Percentiles rank a stretch among this genome's conserved stretches.
Conservation (phyloP, 2,113 vertebrate species). For the Actenoides lindsayi region DNA sequence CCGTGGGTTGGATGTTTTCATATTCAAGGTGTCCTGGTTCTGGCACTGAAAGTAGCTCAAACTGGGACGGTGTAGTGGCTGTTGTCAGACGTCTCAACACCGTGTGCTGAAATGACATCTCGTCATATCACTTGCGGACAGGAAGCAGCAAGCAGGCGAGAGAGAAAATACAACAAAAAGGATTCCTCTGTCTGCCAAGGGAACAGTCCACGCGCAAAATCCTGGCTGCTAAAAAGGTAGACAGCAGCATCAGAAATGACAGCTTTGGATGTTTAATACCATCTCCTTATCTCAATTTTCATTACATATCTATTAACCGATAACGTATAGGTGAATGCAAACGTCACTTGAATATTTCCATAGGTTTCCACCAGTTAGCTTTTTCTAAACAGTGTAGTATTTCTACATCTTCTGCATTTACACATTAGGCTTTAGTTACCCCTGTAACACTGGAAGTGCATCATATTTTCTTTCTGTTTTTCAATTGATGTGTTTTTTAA, state of each 20-base stretch:
- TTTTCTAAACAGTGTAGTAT: not conserved
- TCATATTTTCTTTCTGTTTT: not conserved
- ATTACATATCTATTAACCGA: not conserved
- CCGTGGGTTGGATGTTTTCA: not conserved
- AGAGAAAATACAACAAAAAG: conserved; percentile 55
- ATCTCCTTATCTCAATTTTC: not conserved
- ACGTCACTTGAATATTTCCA: not conserved
- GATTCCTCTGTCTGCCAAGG: conserved; percentile 20
- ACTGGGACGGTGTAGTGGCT: not conserved
- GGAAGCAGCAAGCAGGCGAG: conserved; percentile 37
- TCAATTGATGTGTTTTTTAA: not conserved
- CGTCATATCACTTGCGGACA: conserved; percentile 39
- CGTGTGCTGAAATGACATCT: conserved; percentile 17
- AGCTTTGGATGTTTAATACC: not conserved
- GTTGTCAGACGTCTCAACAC: conserved; percentile 23
- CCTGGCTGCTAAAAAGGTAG: conserved; percentile 14
- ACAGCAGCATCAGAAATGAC: not conserved
- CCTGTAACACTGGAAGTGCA: not conserved
- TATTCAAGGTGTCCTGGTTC: not conserved
- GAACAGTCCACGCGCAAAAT: conserved; percentile 24
- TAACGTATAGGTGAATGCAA: not conserved
- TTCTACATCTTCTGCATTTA: not conserved
- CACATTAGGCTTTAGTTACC: not conserved
- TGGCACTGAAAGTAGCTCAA: not conserved
- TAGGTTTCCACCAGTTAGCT: not conserved